A percentile compares a stretch with the other conserved stretches of the same genome.
These are phyloP conservation scores for Cossypha polioptera DNA, from an alignment of 2,797 vertebrate genomes.

Conservation along the genomic window DNA sequence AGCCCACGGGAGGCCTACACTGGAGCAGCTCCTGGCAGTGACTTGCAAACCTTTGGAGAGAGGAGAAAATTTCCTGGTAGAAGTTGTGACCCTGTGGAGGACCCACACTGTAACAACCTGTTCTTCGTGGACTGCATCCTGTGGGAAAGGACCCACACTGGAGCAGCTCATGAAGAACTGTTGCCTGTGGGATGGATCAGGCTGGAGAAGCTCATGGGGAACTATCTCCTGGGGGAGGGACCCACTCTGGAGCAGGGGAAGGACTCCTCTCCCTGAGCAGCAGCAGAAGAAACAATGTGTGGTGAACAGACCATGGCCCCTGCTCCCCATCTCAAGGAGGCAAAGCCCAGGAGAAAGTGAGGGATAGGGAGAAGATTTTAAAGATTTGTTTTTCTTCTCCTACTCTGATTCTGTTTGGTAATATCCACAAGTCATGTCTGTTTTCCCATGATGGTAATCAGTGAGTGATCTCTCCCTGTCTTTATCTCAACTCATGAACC, in stretches of 20 bases:
- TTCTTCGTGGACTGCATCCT: neutral
- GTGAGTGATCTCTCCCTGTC: neutral
- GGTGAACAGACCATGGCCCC: accelerated
- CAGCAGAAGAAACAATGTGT: neutral
- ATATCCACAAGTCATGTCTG: accelerated
- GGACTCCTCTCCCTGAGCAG: neutral
- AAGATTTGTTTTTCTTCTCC: neutral
- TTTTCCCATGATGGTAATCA: neutral
- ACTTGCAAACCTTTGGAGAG: neutral
- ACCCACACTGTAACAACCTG: neutral
- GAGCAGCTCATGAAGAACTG: neutral
- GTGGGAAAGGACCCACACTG: neutral
- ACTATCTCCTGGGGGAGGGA: neutral
- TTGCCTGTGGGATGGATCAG: neutral
- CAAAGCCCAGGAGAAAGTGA: neutral
- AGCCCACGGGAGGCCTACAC: accelerated
- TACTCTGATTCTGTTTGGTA: neutral
- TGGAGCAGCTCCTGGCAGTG: neutral
- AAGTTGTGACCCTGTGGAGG: neutral
- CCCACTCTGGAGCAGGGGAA: neutral
- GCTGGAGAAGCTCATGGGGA: neutral
- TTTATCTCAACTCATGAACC: neutral
- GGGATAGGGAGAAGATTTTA: neutral
- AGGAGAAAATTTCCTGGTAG: neutral
- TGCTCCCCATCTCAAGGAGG: accelerated